Percentiles rank a stretch among this genome's conserved stretches.
Evolutionary conservation across 2,888 invertebrate species (phyloP).

Genomic region (Halictus quadricinctus): DNA sequence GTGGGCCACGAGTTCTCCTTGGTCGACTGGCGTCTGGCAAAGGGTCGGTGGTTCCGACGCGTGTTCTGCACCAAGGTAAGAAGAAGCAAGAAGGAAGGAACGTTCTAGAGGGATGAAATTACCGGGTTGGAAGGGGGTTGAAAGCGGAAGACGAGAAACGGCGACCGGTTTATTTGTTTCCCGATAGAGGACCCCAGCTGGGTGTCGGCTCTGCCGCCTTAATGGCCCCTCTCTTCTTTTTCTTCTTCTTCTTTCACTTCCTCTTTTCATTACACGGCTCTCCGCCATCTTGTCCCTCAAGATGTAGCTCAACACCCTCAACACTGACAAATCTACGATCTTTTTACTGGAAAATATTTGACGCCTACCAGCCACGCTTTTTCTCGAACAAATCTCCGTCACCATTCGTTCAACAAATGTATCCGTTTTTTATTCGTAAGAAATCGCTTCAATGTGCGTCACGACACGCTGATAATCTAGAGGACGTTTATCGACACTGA

Average conservation of each 20-base stretch:
- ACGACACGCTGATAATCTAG: neutral
- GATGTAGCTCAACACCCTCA: neutral
- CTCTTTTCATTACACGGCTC: neutral
- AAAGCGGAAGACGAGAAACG: conserved; percentile 28
- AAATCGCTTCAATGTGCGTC: neutral
- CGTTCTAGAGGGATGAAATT: conserved; percentile 30
- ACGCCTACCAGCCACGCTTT: neutral
- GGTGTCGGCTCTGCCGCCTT: conserved; percentile 2
- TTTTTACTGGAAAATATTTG: neutral
- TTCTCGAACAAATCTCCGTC: neutral
- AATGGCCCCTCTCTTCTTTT: neutral
- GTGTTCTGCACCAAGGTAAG: conserved; percentile 17
- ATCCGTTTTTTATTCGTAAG: neutral
- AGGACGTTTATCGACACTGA: neutral
- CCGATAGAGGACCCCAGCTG: conserved; percentile 24
- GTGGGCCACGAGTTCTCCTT: conserved; percentile 43
- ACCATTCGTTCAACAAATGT: neutral
- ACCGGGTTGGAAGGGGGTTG: conserved; percentile 16
- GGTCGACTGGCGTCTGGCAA: conserved; percentile 29
- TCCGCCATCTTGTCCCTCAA: neutral
- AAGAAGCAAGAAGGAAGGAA: neutral
- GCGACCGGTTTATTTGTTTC: conserved; percentile 52
- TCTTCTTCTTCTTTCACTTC: neutral
- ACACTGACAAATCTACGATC: neutral
- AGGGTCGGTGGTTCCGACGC: conserved; percentile 22